These are phyloP conservation scores for Neolamprologus toae DNA, from an alignment of 2,113 vertebrate genomes.

Conservation along the genomic window DNA sequence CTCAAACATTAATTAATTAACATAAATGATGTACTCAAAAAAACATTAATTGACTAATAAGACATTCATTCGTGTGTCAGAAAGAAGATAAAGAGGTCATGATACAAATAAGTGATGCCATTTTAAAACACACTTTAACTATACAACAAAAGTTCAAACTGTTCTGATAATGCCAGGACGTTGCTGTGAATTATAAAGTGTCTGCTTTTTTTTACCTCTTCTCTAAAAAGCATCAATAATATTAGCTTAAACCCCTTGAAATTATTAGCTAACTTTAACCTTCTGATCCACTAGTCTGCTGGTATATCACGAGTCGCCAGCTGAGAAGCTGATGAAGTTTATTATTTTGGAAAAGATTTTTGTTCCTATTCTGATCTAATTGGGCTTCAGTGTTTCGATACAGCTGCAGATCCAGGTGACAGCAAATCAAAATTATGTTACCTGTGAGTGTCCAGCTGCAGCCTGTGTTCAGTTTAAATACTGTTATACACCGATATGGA, in stretches of 20 bases:
- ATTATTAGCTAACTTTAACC: neutral
- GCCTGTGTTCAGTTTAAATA: neutral
- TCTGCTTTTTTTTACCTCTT: neutral
- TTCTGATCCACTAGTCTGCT: neutral
- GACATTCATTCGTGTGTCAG: neutral
- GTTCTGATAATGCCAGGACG: neutral
- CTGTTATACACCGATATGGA: rapidly evolving
- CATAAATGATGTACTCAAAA: neutral
- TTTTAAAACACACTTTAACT: neutral
- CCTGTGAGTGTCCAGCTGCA: neutral
- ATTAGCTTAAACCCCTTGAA: neutral
- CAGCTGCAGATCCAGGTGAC: neutral
- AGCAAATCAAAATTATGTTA: neutral
- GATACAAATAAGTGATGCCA: neutral
- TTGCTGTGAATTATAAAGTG: neutral
- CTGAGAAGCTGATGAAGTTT: neutral
- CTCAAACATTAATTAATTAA: neutral
- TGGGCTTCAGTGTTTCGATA: rapidly evolving
- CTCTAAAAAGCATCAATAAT: neutral
- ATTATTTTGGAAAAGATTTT: neutral
- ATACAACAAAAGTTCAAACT: neutral
- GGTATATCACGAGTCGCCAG: rapidly evolving
- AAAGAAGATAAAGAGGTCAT: neutral
- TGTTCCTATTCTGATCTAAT: neutral
- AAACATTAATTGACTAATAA: neutral